These are phyloP conservation scores for Bombus superbus DNA, from an alignment of 1,140 invertebrate species.

Conservation along the genomic window DNA sequence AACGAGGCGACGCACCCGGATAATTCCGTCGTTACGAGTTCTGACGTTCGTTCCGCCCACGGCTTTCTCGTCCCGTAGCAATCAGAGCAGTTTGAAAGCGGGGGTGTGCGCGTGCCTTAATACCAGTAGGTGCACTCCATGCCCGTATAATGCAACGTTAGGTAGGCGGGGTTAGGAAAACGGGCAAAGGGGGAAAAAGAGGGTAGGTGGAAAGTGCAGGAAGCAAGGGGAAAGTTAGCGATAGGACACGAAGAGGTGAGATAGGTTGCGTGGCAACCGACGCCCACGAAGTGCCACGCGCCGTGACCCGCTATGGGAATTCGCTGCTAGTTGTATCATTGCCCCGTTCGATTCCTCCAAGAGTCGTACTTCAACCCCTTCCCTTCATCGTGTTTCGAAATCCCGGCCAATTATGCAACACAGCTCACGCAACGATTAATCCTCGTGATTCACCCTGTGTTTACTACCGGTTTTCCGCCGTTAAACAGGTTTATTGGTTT, in stretches of 20 bases:
- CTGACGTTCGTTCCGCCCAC: conserved; percentile 34
- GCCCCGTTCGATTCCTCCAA: background rate
- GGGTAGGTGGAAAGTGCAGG: background rate
- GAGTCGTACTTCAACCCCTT: background rate
- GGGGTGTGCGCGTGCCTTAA: conserved; percentile 28
- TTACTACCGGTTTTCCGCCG: background rate
- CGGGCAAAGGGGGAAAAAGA: background rate
- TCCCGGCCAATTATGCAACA: conserved; percentile 31
- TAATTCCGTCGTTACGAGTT: conserved; percentile 22
- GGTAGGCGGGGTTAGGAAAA: background rate
- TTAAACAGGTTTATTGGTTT: background rate
- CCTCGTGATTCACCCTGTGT: background rate
- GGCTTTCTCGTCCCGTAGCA: conserved; percentile 5
- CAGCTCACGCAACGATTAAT: background rate
- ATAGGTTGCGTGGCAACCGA: conserved; percentile 76
- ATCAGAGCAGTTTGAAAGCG: background rate
- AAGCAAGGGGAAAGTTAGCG: conserved; percentile 65
- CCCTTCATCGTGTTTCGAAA: background rate
- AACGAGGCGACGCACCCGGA: background rate
- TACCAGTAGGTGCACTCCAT: conserved; percentile 19
- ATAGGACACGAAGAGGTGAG: conserved; percentile 54
- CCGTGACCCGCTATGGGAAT: conserved; percentile 38
- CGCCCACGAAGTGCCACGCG: conserved; percentile 76
- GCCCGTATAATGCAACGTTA: conserved; percentile 26
- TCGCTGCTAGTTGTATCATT: background rate